A percentile compares a stretch with the other conserved stretches of the same genome.
Conservation (phyloP, 2,797 vertebrate genomes). For the Typhlichthys subterraneus region DNA sequence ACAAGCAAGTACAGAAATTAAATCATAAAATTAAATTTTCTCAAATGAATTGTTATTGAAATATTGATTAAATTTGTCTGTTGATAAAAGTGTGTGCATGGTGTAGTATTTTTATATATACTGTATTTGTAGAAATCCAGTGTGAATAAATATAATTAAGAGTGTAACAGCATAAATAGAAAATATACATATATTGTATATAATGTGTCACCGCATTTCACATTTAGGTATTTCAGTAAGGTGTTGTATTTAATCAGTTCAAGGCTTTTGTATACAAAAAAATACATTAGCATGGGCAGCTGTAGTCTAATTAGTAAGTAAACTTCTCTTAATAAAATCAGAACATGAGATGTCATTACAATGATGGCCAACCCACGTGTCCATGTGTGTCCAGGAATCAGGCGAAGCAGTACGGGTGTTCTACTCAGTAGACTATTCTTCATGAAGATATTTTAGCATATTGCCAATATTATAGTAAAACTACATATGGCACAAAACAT, state of each 20-base stretch:
- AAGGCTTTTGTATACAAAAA: slow-evolving; percentile 42
- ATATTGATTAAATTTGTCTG: not conserved
- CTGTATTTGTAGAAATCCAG: not conserved
- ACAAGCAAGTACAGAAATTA: not conserved
- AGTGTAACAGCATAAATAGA: not conserved
- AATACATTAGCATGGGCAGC: slow-evolving; percentile 1
- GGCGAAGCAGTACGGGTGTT: slow-evolving; percentile 17
- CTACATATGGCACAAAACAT: slow-evolving; percentile 70
- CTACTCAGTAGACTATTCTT: slow-evolving; percentile 24
- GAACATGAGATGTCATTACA: not conserved
- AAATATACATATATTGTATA: slow-evolving; percentile 15
- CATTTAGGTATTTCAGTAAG: slow-evolving; percentile 19
- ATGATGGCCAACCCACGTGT: slow-evolving; percentile 11
- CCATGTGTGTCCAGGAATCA: slow-evolving; percentile 11
- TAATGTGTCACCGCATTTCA: slow-evolving; percentile 11
- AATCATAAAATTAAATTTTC: not conserved
- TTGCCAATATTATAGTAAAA: slow-evolving; percentile 25
- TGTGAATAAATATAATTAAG: slow-evolving; percentile 13
- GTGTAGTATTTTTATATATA: not conserved
- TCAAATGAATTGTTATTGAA: not conserved
- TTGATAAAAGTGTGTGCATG: not conserved
- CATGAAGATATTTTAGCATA: slow-evolving; percentile 45
- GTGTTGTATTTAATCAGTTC: slow-evolving; percentile 17
- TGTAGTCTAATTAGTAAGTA: not conserved
- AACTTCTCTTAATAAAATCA: slow-evolving; percentile 3